Percentiles rank a stretch among this genome's conserved stretches.
Conservation (phyloP, 2,888 invertebrate genomes). For the Hydriomena furcata region DNA sequence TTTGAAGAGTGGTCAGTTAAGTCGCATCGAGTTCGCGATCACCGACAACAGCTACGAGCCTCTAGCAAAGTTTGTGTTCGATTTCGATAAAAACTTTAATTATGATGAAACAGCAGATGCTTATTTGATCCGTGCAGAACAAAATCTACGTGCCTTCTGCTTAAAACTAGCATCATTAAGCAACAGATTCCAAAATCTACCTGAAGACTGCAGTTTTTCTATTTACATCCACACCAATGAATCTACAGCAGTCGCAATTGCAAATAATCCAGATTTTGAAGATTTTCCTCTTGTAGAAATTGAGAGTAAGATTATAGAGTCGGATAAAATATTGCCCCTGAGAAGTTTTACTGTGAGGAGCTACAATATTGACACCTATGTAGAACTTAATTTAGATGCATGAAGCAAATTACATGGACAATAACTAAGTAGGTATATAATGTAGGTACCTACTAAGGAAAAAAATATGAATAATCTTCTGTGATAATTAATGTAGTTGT, state of each 20-base stretch:
- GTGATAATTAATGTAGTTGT: slow-evolving; percentile 7
- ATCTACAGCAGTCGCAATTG: slow-evolving; percentile 80
- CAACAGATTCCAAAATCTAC: slow-evolving; percentile 72
- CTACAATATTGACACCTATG: slow-evolving; percentile 60
- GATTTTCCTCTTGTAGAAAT: slow-evolving; percentile 70
- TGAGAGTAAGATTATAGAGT: slow-evolving; percentile 44
- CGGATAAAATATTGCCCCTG: slow-evolving; percentile 59
- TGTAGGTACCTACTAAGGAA: too few species aligned
- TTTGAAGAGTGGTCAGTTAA: slow-evolving; percentile 74
- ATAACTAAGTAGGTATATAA: too few species aligned
- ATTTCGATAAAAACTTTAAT: slow-evolving; percentile 52
- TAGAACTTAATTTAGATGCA: slow-evolving; percentile 51
- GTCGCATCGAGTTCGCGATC: slow-evolving; percentile 78
- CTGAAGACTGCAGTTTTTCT: slow-evolving; percentile 83
- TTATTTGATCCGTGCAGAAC: slow-evolving; percentile 85
- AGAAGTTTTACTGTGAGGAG: slow-evolving; percentile 60
- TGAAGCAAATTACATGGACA: slow-evolving; percentile 10
- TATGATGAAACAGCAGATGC: slow-evolving; percentile 76
- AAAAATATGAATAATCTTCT: too few species aligned
- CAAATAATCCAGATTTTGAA: slow-evolving; percentile 78
- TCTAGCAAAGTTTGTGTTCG: slow-evolving; percentile 63
- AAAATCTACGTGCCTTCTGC: slow-evolving; percentile 84
- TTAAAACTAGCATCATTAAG: slow-evolving; percentile 80
- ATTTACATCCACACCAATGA: slow-evolving; percentile 85
- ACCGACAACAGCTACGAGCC: slow-evolving; percentile 55